A percentile compares a stretch with the other conserved stretches of the same genome.
These are phyloP conservation scores for Cinclus mexicanus DNA, from an alignment of 2,113 vertebrate species.

Conservation along the genomic window DNA sequence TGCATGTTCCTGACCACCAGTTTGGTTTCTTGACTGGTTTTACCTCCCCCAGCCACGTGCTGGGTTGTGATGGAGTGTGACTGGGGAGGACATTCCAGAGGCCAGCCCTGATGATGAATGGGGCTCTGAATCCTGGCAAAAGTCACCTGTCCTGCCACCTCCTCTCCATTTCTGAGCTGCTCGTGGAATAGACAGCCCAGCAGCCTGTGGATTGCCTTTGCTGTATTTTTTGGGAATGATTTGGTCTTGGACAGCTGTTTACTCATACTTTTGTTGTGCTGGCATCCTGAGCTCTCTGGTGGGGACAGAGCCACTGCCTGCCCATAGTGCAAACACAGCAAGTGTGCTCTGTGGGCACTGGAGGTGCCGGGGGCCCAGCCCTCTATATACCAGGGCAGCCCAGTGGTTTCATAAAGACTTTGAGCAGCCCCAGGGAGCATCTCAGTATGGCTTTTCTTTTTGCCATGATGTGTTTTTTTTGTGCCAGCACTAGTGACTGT, in stretches of 20 bases:
- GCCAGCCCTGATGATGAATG: accelerated
- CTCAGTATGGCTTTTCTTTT: background rate
- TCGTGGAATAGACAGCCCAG: background rate
- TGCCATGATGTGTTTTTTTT: background rate
- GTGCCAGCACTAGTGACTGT: background rate
- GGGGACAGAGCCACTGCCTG: background rate
- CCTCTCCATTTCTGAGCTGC: background rate
- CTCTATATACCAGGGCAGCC: background rate
- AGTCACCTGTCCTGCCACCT: background rate
- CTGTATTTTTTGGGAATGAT: background rate
- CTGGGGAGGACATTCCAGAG: background rate
- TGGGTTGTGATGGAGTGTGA: background rate
- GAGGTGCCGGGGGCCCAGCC: background rate
- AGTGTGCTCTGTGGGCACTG: background rate
- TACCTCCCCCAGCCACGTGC: background rate
- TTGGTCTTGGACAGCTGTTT: background rate
- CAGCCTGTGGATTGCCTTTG: background rate
- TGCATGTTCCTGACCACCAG: background rate
- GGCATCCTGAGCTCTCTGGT: background rate
- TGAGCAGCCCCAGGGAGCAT: background rate
- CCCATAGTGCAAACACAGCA: background rate
- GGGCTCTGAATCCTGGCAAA: background rate
- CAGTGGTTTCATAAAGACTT: background rate
- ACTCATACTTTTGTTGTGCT: background rate
- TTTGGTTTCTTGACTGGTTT: background rate